Percentiles rank a stretch among this genome's conserved stretches.
phyloP scores from a whole-genome alignment of 2,113 vertebrate genomes.

The Gallinago paraguaiae region DNA sequence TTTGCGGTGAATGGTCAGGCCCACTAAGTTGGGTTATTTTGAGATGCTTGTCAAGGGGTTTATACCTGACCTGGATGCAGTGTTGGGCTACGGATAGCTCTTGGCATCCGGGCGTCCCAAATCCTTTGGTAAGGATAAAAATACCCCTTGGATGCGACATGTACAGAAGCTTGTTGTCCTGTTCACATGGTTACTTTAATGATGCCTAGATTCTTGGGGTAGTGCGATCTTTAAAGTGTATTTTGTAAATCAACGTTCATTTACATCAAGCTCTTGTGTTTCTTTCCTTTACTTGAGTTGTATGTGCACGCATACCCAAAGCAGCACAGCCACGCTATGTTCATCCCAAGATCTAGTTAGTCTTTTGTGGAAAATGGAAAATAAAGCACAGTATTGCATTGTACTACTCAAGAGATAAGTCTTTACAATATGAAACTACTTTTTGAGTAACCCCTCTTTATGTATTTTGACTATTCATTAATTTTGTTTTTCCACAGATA shows the following conservation, averaged over 20 bases:
- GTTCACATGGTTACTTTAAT: not conserved
- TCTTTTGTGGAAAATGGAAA: not conserved
- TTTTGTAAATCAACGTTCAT: not conserved
- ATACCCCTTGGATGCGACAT: not conserved
- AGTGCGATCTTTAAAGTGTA: too few relatives aligned
- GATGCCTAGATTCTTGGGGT: not conserved
- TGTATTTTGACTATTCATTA: not conserved
- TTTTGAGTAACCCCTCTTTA: not conserved
- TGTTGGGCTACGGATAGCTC: not conserved
- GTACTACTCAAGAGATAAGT: not conserved
- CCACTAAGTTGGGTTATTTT: rapidly evolving
- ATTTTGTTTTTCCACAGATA: not conserved
- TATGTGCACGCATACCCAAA: rapidly evolving
- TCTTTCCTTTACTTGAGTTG: not conserved
- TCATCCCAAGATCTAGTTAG: not conserved
- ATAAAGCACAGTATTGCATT: too few relatives aligned
- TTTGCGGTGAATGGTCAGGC: not conserved
- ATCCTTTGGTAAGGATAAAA: not conserved
- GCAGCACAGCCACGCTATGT: not conserved
- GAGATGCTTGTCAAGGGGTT: not conserved
- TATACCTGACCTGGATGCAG: not conserved
- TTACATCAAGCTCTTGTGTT: not conserved
- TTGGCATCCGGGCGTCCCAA: not conserved
- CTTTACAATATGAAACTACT: not conserved
- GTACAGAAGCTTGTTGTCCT: not conserved